phyloP scores from a whole-genome alignment of 1,140 invertebrate genomes.

The Hormaphis cornu region DNA sequence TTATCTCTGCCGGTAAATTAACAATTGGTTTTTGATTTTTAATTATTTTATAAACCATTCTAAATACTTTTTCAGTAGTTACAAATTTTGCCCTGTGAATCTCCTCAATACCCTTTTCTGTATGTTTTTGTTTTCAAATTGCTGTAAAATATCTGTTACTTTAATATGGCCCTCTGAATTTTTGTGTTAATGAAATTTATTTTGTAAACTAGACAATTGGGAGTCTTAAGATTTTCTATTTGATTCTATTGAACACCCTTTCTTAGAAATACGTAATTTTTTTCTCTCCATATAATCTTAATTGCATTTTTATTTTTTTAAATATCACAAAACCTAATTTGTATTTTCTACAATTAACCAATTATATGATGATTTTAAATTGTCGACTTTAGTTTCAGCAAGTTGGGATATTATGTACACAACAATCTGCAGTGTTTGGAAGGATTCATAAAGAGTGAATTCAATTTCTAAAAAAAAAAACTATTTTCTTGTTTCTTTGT shows the following conservation, averaged over 20 bases:
- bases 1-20: neutral
- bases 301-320: neutral
- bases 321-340: neutral
- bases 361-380: neutral
- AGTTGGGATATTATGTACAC: neutral
- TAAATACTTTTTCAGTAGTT: neutral
- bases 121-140: neutral
- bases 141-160: neutral
- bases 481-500: too few relatives aligned
- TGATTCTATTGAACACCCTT: neutral
- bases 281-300: neutral
- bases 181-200: neutral
- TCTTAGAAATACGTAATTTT: neutral
- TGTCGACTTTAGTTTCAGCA: neutral
- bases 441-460: too few relatives aligned
- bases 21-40: neutral
- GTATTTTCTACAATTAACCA: neutral
- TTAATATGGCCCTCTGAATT: neutral
- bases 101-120: neutral
- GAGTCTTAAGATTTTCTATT: neutral
- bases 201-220: neutral
- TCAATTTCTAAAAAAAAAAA: too few relatives aligned
- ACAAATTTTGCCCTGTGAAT: neutral
- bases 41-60: neutral
- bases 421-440: too few relatives aligned